Base-by-base conservation (phyloP, 1,140 invertebrate genomes). In the Scaptomyza graminum region DNA sequence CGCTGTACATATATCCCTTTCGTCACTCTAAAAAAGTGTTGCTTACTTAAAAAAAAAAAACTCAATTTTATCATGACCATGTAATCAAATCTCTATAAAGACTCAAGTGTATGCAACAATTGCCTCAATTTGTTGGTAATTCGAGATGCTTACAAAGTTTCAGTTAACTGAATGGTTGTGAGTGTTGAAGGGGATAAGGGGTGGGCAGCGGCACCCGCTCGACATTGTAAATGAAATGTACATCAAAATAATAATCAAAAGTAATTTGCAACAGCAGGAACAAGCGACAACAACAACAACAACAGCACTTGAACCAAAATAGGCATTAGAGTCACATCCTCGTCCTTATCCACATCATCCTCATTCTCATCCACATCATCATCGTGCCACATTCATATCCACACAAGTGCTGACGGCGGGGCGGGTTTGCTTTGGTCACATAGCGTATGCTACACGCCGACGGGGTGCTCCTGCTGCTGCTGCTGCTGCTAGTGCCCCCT, bases 181-280 rank as follows among this genome's bases (percentile, higher is more conserved):
- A 12, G 44, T n/a, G 11, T 13, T 9, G 7, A 6, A n/a, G 9
- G 7, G 12, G 28, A 2, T n/a, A 16, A n/a, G 9, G 13, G 46
- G 16, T 22, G 44, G 54, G 44, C 41, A 46, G 22, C 28, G 46
- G 46, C 16, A 51, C 31, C 65, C 74, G 47, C 83, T 74, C 49
- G 25, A 44, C 56, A 65, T 52, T 52, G 43, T 13, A 65, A 70
- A 75, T 79, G 59, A 76, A 85, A 85, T 74, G 81, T 80, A 80
- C 82, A 87, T 85, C 82, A 81, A 81, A 85, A 87, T 85, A 81
- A 77, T 76, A 88, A 88, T 87, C 83, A 87, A 87, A 83, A 79
- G 79, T 88, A 88, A 87, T 87, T 82, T 82, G 68, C 72, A 82
- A 66, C 66, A 80, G 60, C 59, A 57, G 18, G 47, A 59, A 37